These are phyloP conservation scores for Carlito syrichta DNA, from an alignment of 2,113 vertebrate species.

Conservation along the genomic window DNA sequence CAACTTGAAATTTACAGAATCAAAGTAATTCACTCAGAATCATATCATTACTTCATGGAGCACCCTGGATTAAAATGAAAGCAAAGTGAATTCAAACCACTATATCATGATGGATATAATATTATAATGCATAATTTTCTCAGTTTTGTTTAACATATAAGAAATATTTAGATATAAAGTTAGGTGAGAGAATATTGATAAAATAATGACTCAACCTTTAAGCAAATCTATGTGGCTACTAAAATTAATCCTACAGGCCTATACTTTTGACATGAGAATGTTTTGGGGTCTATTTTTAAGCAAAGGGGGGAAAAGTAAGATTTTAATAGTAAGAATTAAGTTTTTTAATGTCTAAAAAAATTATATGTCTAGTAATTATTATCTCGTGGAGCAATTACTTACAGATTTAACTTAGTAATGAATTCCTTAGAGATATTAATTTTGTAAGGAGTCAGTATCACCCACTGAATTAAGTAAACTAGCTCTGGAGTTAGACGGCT, in stretches of 20 bases:
- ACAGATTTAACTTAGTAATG: background rate
- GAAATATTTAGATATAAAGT: background rate
- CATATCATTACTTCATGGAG: background rate
- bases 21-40: background rate
- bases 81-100: background rate
- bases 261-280: background rate
- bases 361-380: background rate
- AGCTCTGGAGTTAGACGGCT: background rate
- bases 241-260: background rate
- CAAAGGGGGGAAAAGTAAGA: background rate
- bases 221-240: background rate
- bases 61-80: background rate
- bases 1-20: background rate
- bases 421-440: background rate
- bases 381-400: background rate
- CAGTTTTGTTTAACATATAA: background rate
- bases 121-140: background rate
- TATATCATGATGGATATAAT: background rate
- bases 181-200: background rate
- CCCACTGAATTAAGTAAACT: accelerated
- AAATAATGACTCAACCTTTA: background rate
- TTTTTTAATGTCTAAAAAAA: background rate
- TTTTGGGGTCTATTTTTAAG: background rate
- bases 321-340: background rate
- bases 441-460: background rate